Percentiles rank a stretch among this genome's conserved stretches.
phyloP scores from a whole-genome alignment of 2,113 vertebrate species.

The Pelvicachromis taeniatus region DNA sequence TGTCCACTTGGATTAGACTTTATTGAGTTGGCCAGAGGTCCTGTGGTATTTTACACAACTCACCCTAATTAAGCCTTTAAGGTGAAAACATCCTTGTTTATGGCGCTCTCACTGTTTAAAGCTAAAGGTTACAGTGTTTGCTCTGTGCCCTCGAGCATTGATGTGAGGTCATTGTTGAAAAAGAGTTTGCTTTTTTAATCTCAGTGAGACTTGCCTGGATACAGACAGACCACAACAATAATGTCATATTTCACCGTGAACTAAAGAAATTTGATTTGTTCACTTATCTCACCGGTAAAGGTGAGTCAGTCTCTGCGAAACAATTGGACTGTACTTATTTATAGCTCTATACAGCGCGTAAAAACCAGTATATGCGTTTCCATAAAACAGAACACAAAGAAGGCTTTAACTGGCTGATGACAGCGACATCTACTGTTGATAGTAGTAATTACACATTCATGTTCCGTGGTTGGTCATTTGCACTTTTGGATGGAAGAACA shows the following conservation, averaged over 20 bases:
- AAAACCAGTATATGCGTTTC: not conserved
- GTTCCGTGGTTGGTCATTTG: not conserved
- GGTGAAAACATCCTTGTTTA: not conserved
- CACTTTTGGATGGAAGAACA: not conserved
- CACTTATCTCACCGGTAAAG: not conserved
- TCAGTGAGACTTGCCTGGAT: not conserved
- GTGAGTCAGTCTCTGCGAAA: not conserved
- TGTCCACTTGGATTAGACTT: not conserved
- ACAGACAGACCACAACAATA: not conserved
- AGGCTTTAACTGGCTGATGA: not conserved
- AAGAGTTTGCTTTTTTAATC: not conserved
- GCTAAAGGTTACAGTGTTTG: not conserved
- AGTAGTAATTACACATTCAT: not conserved
- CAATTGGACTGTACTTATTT: not conserved
- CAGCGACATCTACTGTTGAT: constrained; percentile 43
- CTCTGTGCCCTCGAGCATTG: not conserved
- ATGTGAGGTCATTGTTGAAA: not conserved
- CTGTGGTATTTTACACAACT: not conserved
- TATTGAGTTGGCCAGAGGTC: not conserved
- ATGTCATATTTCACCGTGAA: not conserved
- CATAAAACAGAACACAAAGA: not conserved
- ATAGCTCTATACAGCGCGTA: fast-evolving
- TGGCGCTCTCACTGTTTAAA: not conserved
- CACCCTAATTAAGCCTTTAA: not conserved
- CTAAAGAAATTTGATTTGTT: not conserved